A percentile compares a stretch with the other conserved stretches of the same genome.
phyloP scores from a whole-genome alignment of 2,888 invertebrate species.

The Pseudococcus longispinus region DNA sequence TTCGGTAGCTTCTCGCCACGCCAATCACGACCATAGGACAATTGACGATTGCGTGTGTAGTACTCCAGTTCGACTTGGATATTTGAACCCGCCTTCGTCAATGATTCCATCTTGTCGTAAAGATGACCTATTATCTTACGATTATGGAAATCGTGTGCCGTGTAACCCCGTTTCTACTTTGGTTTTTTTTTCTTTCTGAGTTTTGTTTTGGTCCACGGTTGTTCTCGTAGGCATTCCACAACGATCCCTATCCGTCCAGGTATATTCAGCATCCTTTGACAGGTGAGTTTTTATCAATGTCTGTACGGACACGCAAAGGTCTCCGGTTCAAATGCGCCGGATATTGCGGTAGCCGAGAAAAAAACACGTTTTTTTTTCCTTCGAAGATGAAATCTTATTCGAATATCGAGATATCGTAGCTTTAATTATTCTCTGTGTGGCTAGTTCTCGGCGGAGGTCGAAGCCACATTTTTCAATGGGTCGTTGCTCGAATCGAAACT shows the following conservation, averaged over 20 bases:
- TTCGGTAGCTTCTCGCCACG: conserved; percentile 31
- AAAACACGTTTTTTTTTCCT: conserved; percentile 1
- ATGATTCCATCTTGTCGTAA: neutral
- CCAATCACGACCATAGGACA: conserved; percentile 14
- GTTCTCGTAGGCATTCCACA: neutral
- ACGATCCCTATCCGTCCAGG: neutral
- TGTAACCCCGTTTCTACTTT: conserved; percentile 30
- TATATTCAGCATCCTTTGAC: neutral
- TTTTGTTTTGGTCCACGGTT: neutral
- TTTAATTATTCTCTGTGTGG: neutral
- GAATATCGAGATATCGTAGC: neutral
- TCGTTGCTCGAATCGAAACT: neutral
- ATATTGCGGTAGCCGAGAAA: neutral
- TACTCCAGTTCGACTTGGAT: neutral
- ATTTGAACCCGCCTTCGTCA: neutral
- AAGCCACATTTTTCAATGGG: neutral
- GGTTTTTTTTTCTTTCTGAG: neutral
- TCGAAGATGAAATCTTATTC: neutral
- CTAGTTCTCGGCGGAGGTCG: neutral
- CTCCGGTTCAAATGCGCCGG: neutral
- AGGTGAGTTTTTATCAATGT: conserved; percentile 31
- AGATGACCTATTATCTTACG: conserved; percentile 42
- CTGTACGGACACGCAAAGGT: neutral
- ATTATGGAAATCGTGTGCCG: conserved; percentile 36
- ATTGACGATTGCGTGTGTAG: conserved; percentile 10